Conservation (phyloP, 2,888 invertebrate species). For the Tridacna crocea region DNA sequence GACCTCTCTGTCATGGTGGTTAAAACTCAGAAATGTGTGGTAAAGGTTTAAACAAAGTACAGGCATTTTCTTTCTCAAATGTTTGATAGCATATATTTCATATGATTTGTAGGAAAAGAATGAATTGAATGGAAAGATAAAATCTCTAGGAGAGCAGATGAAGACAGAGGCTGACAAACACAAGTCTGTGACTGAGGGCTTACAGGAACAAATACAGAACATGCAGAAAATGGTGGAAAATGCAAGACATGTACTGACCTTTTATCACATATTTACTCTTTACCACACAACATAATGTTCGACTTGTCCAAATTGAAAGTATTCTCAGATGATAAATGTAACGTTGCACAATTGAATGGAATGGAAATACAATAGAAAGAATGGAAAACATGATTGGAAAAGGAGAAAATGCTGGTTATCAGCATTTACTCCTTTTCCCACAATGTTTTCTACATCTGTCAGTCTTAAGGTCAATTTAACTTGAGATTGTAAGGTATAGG, state of each 20-base stretch:
- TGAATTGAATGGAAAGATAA: slow-evolving; percentile 75
- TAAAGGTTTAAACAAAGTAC: too few species aligned
- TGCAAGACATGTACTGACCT: slow-evolving; percentile 74
- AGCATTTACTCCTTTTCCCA: not conserved
- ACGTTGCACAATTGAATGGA: not conserved
- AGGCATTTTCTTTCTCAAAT: too few species aligned
- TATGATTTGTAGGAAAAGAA: slow-evolving; percentile 72
- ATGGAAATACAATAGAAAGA: too few species aligned
- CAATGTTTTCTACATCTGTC: not conserved
- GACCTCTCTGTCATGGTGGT: too few species aligned
- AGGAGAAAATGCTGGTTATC: not conserved
- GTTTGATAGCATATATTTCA: too few species aligned
- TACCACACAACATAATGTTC: not conserved
- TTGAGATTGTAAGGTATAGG: not conserved
- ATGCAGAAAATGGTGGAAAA: slow-evolving; percentile 69
- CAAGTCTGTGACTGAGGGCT: slow-evolving; percentile 62
- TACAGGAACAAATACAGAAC: slow-evolving; percentile 70
- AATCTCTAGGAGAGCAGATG: slow-evolving; percentile 70
- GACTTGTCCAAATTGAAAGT: too few species aligned
- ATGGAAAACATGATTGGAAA: not conserved
- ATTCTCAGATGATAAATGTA: not conserved
- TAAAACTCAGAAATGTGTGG: too few species aligned
- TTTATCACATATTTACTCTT: not conserved
- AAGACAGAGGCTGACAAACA: slow-evolving; percentile 70
- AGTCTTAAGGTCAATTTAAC: not conserved